These are phyloP conservation scores for Dendroctonus ponderosae DNA, from an alignment of 1,140 invertebrate genomes.

Conservation along the genomic window DNA sequence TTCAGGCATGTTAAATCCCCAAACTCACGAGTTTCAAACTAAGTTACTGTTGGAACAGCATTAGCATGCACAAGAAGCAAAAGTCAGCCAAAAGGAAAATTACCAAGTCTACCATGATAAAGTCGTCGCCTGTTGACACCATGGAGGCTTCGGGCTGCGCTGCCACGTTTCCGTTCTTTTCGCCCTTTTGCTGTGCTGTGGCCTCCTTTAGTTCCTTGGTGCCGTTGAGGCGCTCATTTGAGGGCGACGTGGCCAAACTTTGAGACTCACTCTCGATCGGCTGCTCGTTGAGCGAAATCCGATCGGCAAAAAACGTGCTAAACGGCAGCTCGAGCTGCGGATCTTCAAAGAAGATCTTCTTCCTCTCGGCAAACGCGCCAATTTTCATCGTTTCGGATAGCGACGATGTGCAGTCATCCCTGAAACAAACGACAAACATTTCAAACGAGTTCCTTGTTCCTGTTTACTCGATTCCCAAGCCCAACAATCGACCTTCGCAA, in stretches of 20 bases:
- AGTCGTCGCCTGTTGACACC: slow-evolving; percentile 64
- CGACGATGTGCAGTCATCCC: slow-evolving; percentile 58
- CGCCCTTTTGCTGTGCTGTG: slow-evolving; percentile 40
- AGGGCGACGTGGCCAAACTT: slow-evolving; percentile 26
- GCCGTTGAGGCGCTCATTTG: slow-evolving; percentile 27
- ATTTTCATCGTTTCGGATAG: slow-evolving; percentile 66
- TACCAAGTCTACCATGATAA: slow-evolving; percentile 76
- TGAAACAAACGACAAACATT: slow-evolving; percentile 44
- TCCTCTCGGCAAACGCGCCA: slow-evolving; percentile 68
- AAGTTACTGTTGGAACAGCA: too few relatives aligned
- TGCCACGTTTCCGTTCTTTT: slow-evolving; percentile 54
- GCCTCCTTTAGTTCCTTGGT: slow-evolving; percentile 16
- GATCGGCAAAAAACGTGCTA: slow-evolving; percentile 57
- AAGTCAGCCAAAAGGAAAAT: slow-evolving; percentile 48
- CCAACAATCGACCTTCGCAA: too few relatives aligned
- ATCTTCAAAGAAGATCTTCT: slow-evolving; percentile 54
- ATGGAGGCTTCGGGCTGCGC: slow-evolving; percentile 55
- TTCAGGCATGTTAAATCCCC: too few relatives aligned
- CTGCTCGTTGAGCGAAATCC: slow-evolving; percentile 48
- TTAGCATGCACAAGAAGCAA: slow-evolving; percentile 25
- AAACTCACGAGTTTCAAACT: too few relatives aligned
- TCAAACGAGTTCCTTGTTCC: too few relatives aligned
- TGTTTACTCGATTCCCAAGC: too few relatives aligned
- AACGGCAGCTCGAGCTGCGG: slow-evolving; percentile 67
- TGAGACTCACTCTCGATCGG: slow-evolving; percentile 35